Base-by-base conservation (phyloP, 2,797 vertebrate genomes). In the Mus minutoides region DNA sequence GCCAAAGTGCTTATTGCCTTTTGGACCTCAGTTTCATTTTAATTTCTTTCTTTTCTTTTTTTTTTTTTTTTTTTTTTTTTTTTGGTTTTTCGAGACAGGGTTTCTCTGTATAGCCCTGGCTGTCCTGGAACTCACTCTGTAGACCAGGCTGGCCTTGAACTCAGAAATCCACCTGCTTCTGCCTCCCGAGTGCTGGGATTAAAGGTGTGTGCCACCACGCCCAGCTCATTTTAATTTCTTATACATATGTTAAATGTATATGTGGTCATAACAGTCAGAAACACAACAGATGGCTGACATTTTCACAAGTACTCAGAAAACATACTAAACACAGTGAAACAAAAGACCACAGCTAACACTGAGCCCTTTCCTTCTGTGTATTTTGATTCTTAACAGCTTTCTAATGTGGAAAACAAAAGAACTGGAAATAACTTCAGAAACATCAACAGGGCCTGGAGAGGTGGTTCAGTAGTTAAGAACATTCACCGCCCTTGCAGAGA, bases 291-390 rank as follows among this genome's bases (percentile, higher is more conserved):
- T 93, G 85, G 80, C 49, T 22, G 58, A 92, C 96, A 29, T 98
- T 97, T 96, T 88, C 88, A 86, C 93, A 97, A 97, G 89, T 69
- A 58, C 92, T 94, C 78, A 92, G 90, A 91, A 97, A 97, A 95
- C 52, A 78, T 34, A 90, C 83, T 94, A 34, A 85, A 22, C 95
- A 49, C 56, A 14, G 79, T 77, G 86, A 98, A 94, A 95, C 40
- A 90, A 96, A 96, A 97, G 95, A 43, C 91, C 78, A 94, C 95
- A 88, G 94, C 60, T 96, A 96, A 97, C 1, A 26, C 1, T 22
- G 34, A 67, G 0, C 93, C 82, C 46, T 95, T 93, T 96, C 46
- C 94, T 94, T 95, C 54, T 29, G 40, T 26, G 26, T 37, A 43
- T 79, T 95, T 97, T 91, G 85, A 93, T 94, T 76, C 54, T 75